Conservation (phyloP, 1,140 invertebrate genomes). For the Zaprionus africanus region DNA sequence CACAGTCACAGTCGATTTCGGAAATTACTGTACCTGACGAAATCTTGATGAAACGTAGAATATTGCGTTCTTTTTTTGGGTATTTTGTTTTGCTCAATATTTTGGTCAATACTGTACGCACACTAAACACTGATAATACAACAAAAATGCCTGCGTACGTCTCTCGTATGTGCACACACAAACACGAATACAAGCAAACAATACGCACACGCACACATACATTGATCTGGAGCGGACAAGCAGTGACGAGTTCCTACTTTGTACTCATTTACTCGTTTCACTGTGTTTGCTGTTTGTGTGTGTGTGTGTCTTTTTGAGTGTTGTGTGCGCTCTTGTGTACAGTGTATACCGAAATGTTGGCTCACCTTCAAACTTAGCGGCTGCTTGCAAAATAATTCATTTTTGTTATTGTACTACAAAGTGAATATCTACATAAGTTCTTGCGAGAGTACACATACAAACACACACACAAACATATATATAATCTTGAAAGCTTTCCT, state of each 20-base stretch:
- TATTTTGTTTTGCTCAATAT: constrained; percentile 31
- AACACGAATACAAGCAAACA: background rate
- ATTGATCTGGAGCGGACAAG: constrained; percentile 40
- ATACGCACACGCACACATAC: constrained; percentile 5
- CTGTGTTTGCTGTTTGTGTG: constrained; percentile 24
- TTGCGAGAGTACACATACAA: background rate
- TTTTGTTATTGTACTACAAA: constrained; percentile 26
- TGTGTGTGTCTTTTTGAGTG: constrained; percentile 3
- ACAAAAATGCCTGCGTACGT: constrained; percentile 25
- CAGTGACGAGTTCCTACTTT: constrained; percentile 32
- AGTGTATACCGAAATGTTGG: constrained; percentile 48
- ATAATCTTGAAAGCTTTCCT: constrained; percentile 41
- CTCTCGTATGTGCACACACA: constrained; percentile 19
- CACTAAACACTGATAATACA: constrained; percentile 39
- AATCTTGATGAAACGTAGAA: constrained; percentile 13
- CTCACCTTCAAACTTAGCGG: constrained; percentile 42
- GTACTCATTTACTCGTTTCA: constrained; percentile 41
- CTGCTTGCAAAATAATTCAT: constrained; percentile 50
- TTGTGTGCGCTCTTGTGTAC: constrained; percentile 27
- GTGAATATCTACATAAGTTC: constrained; percentile 17
- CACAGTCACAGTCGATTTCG: background rate
- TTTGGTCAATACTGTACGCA: constrained; percentile 45
- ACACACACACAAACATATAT: background rate
- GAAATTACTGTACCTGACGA: constrained; percentile 10
- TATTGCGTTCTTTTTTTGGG: constrained; percentile 35